A percentile compares a stretch with the other conserved stretches of the same genome.
These are phyloP conservation scores for Epizoanthus illoricatus DNA, from an alignment of 92 coral and sea anemone genomes.

Conservation along the genomic window DNA sequence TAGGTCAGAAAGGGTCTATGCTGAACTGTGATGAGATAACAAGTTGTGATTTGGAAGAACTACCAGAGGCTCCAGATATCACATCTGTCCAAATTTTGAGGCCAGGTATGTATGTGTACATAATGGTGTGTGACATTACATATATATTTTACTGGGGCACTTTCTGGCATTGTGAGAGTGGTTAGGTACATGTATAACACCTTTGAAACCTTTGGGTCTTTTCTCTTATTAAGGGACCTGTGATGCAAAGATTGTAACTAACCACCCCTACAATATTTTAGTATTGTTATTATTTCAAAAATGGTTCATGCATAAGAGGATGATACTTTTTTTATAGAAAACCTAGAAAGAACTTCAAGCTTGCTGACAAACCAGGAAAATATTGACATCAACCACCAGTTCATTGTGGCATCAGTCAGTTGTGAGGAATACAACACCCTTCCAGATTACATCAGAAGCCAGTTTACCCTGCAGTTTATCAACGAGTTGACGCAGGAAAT, in stretches of 20 bases:
- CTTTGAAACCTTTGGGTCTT: no score
- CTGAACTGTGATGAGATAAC: constrained; percentile 3
- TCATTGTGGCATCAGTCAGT: constrained; percentile 47
- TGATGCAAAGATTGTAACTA: no score
- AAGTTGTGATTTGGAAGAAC: constrained; percentile 30
- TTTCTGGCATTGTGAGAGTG: not conserved
- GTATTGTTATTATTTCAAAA: no score
- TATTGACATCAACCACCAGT: not conserved
- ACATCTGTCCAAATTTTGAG: constrained; percentile 71
- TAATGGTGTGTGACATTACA: not conserved
- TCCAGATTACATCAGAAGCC: constrained; percentile 61
- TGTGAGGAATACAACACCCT: constrained; percentile 50
- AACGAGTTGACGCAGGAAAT: constrained; percentile 48
- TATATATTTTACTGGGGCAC: not conserved
- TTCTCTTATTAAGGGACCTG: no score
- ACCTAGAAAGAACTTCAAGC: constrained; percentile 16
- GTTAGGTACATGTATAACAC: not conserved
- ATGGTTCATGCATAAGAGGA: no score
- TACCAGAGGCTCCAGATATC: constrained; percentile 83
- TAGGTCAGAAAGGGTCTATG: constrained; percentile 16
- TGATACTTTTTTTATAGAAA: constrained; percentile 29
- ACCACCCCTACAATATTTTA: no score
- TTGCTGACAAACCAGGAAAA: constrained; percentile 1
- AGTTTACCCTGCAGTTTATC: constrained; percentile 60
- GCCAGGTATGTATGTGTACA: constrained; percentile 57